A percentile compares a stretch with the other conserved stretches of the same genome.
Evolutionary conservation across 2,113 vertebrate species (phyloP).

Genomic region (Sula dactylatra): DNA sequence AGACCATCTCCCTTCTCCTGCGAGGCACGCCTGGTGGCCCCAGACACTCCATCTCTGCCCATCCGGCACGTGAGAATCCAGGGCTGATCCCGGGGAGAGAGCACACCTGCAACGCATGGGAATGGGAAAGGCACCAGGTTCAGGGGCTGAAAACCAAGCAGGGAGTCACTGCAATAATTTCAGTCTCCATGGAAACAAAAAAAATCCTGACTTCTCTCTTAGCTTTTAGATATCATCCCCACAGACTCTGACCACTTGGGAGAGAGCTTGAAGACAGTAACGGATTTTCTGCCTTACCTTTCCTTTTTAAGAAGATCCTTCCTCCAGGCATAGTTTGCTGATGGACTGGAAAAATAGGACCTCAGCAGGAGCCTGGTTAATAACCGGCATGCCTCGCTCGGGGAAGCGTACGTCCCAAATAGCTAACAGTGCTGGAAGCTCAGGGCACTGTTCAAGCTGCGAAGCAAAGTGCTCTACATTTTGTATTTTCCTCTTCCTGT

Average conservation of each 20-base stretch:
- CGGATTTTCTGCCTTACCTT: not conserved
- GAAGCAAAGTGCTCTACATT: not conserved
- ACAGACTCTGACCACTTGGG: not conserved
- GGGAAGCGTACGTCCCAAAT: not conserved
- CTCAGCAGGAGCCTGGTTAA: not conserved
- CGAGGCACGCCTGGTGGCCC: not conserved
- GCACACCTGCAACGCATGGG: accelerated
- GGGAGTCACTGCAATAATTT: not conserved
- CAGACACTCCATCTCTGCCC: not conserved
- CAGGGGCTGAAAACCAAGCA: not conserved
- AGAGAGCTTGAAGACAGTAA: not conserved
- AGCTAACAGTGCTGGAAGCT: not conserved
- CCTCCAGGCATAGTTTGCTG: not conserved
- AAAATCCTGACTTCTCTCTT: not conserved
- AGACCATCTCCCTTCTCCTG: accelerated
- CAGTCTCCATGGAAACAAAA: conserved; percentile 28
- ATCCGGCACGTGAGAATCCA: not conserved
- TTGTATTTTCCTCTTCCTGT: not conserved
- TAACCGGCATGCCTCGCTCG: not conserved
- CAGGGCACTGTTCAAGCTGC: not conserved
- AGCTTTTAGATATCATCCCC: not conserved
- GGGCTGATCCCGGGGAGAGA: not conserved
- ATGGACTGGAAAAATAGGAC: not conserved
- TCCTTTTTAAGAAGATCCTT: not conserved
- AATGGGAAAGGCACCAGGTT: not conserved